Percentiles rank a stretch among this genome's conserved stretches.
Evolutionary conservation across 2,888 invertebrate species (phyloP).

Genomic region (Cybosia mesomella): DNA sequence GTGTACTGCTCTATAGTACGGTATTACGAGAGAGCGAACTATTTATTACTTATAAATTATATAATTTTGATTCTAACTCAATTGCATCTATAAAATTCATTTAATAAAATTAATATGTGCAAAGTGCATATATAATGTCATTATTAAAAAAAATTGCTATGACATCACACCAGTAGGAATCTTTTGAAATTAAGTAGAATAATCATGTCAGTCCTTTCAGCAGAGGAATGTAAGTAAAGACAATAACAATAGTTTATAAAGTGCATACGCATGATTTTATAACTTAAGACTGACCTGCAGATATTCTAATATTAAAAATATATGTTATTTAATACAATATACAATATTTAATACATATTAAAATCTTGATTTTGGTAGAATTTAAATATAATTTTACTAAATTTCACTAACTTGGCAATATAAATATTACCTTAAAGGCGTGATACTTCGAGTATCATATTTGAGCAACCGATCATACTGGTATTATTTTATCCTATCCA

Average conservation of each 20-base stretch:
- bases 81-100: too few relatives aligned
- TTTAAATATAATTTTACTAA: slow-evolving; percentile 11
- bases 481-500: slow-evolving; percentile 7
- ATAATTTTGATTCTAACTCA: not conserved
- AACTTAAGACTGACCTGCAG: not conserved
- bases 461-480: slow-evolving; percentile 21
- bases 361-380: not conserved
- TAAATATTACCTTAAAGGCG: slow-evolving; percentile 14
- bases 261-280: not conserved
- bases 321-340: not conserved
- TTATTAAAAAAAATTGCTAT: not conserved
- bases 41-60: not conserved
- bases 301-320: not conserved
- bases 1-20: not conserved
- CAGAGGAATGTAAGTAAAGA: not conserved
- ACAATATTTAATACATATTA: too few relatives aligned
- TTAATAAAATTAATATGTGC: too few relatives aligned
- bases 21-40: too few relatives aligned
- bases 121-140: too few relatives aligned
- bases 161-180: not conserved
- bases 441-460: slow-evolving; percentile 12
- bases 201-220: not conserved
- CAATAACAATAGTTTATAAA: not conserved
- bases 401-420: slow-evolving; percentile 13
- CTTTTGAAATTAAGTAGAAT: not conserved